phyloP scores from a whole-genome alignment of 1,140 invertebrate species.

The Babylonia areolata region DNA sequence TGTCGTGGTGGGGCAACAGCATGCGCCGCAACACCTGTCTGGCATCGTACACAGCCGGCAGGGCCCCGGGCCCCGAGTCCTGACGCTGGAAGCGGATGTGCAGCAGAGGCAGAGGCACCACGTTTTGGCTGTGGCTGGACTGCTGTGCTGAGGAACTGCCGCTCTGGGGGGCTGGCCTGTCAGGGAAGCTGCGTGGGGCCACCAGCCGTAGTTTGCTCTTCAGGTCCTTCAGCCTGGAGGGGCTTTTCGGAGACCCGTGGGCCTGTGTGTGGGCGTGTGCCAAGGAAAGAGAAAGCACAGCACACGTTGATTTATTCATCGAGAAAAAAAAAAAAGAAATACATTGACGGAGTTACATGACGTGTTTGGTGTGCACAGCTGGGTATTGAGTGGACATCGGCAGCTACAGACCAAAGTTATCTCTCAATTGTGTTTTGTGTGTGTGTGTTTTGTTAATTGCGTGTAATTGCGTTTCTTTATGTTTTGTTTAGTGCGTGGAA shows the following conservation, averaged over 20 bases:
- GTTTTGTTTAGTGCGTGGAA: too few relatives aligned
- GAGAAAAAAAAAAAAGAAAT: too few relatives aligned
- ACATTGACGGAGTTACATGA: too few relatives aligned
- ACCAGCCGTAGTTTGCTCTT: slow-evolving; percentile 22
- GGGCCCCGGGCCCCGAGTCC: background rate
- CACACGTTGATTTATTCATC: too few relatives aligned
- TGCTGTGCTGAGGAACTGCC: background rate
- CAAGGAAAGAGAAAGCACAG: background rate
- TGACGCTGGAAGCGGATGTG: background rate
- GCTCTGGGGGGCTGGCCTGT: background rate
- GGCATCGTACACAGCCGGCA: background rate
- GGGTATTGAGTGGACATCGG: too few relatives aligned
- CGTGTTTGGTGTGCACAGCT: too few relatives aligned
- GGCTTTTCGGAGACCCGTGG: background rate
- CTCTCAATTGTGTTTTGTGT: too few relatives aligned
- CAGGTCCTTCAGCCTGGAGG: background rate
- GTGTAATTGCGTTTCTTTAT: too few relatives aligned
- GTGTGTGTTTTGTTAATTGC: too few relatives aligned
- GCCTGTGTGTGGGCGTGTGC: too few relatives aligned
- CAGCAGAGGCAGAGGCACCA: slow-evolving; percentile 7
- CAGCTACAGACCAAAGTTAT: too few relatives aligned
- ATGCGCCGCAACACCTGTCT: background rate
- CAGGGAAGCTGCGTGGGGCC: background rate
- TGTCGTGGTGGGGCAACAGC: background rate
- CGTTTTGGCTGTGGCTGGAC: background rate